Evolutionary conservation across 92 coral and sea anemone species (phyloP).

Genomic region (Desmophyllum pertusum): DNA sequence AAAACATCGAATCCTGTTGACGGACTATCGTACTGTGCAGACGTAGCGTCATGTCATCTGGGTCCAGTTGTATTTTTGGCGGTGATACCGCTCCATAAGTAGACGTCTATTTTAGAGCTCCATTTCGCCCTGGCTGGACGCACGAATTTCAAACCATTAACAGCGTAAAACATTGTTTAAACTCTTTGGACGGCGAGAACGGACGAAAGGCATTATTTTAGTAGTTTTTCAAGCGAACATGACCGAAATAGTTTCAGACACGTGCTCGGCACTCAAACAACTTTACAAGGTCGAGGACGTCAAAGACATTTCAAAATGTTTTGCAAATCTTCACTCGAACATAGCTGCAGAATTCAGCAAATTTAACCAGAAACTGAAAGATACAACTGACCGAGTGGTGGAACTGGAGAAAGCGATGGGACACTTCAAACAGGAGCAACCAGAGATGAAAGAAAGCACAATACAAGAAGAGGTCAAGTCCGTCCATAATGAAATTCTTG

Average conservation of each 20-base stretch:
- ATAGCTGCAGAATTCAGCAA: neutral
- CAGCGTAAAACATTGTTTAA: conserved; percentile 2
- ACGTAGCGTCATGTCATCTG: too few species aligned
- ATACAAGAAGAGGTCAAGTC: conserved; percentile 15
- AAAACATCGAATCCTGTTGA: too few species aligned
- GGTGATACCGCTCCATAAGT: too few species aligned
- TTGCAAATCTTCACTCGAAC: neutral
- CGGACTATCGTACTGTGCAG: too few species aligned
- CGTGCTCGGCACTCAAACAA: conserved; percentile 16
- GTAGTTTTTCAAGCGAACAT: neutral
- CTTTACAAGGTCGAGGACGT: neutral
- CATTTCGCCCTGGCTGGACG: conserved; percentile 5
- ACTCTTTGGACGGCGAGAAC: neutral
- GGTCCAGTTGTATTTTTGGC: too few species aligned
- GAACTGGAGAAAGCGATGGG: conserved; percentile 8
- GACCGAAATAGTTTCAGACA: neutral
- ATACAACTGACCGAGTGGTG: conserved; percentile 2
- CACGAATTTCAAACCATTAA: conserved; percentile 1
- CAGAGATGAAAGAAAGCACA: conserved; percentile 12
- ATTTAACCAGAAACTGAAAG: neutral
- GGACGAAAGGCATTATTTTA: neutral
- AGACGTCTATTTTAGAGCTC: conserved; percentile 14
- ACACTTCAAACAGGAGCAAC: neutral
- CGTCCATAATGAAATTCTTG: neutral
- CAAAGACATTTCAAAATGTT: conserved; percentile 17